phyloP scores from a whole-genome alignment of 2,113 vertebrate genomes.

The Lota lota region DNA sequence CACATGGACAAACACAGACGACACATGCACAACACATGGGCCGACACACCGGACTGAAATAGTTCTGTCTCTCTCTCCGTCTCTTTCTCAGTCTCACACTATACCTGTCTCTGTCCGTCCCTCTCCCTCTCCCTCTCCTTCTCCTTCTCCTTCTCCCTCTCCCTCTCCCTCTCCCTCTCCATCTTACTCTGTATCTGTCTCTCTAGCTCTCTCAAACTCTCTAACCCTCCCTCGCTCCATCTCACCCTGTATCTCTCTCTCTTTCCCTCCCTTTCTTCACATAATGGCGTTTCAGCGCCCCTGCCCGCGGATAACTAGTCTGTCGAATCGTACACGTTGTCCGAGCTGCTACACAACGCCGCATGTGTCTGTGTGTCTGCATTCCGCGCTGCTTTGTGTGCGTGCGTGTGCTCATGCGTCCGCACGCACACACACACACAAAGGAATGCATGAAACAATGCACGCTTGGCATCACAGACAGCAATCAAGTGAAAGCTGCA shows the following conservation, averaged over 20 bases:
- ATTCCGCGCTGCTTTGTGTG: slow-evolving; percentile 31
- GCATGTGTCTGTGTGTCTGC: slow-evolving; percentile 23
- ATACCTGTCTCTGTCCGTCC: too few species aligned
- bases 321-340: not conserved
- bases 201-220: too few species aligned
- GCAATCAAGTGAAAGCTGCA: slow-evolving; percentile 36
- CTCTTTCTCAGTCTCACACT: not conserved
- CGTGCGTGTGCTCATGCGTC: not conserved
- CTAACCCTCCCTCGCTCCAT: not conserved
- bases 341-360: too few species aligned
- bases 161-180: not conserved
- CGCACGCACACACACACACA: slow-evolving; percentile 23
- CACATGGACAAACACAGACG: slow-evolving; percentile 20
- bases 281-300: not conserved
- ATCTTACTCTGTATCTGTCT: slow-evolving; percentile 1
- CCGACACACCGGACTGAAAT: slow-evolving; percentile 36
- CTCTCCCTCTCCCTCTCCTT: too few species aligned
- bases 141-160: not conserved
- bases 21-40: slow-evolving; percentile 20
- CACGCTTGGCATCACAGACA: slow-evolving; percentile 34
- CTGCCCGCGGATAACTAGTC: not conserved
- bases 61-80: slow-evolving; percentile 6
- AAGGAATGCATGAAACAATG: slow-evolving; percentile 27
- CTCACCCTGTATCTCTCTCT: slow-evolving; percentile 3
- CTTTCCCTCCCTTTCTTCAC: not conserved